These are phyloP conservation scores for Chelon auratus DNA, from an alignment of 2,797 vertebrate genomes.

Conservation along the genomic window DNA sequence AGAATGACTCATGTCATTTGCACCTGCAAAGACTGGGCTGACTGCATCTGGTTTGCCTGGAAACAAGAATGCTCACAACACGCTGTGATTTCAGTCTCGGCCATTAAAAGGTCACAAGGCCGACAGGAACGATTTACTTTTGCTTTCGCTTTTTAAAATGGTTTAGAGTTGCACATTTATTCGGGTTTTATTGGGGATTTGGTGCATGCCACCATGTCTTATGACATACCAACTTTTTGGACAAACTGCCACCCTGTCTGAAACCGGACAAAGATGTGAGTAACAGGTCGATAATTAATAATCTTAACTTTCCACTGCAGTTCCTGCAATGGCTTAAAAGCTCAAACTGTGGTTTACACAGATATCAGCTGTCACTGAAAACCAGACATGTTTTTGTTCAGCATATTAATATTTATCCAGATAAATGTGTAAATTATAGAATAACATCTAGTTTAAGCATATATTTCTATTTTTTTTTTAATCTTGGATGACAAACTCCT, in stretches of 20 bases:
- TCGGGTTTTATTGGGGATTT: background rate
- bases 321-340: too few species aligned
- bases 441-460: background rate
- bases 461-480: background rate
- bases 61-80: conserved; percentile 16
- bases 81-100: background rate
- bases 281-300: background rate
- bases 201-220: conserved; percentile 7
- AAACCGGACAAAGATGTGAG: conserved; percentile 30
- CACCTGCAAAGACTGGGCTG: conserved; percentile 66
- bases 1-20: conserved; percentile 71
- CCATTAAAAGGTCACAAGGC: conserved; percentile 4
- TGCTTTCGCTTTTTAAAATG: conserved; percentile 13
- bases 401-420: background rate
- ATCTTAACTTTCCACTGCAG: background rate
- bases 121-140: background rate
- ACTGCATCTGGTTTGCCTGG: conserved; percentile 12
- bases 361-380: too few species aligned
- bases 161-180: background rate
- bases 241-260: conserved; percentile 3
- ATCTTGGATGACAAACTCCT: background rate
- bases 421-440: background rate
- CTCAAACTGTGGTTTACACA: too few species aligned
- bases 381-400: too few species aligned
- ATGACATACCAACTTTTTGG: conserved; percentile 10